These are phyloP conservation scores for Lutjanus erythropterus DNA, from an alignment of 2,113 vertebrate genomes.

Conservation along the genomic window DNA sequence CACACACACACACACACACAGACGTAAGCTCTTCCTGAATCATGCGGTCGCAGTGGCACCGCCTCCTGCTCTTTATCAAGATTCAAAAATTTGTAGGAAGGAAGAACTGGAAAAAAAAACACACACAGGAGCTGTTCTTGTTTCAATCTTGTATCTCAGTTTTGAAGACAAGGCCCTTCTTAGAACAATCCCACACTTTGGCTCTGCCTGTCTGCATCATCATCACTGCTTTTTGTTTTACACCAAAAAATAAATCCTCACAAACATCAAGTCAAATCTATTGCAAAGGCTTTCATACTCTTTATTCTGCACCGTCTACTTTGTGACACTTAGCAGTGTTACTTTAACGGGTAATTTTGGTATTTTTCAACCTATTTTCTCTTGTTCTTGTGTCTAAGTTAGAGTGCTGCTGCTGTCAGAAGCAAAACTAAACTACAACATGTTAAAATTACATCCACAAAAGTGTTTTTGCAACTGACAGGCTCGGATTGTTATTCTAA, in stretches of 20 bases:
- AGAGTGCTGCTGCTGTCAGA: too few species aligned
- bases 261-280: background rate
- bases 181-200: constrained; percentile 10
- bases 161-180: background rate
- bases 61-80: constrained; percentile 61
- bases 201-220: background rate
- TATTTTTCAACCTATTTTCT: too few species aligned
- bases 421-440: too few species aligned
- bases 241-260: too few species aligned
- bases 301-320: background rate
- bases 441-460: too few species aligned
- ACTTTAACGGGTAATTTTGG: too few species aligned
- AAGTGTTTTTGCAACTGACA: too few species aligned
- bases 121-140: constrained; percentile 11
- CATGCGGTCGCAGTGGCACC: constrained; percentile 22
- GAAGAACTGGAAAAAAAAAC: constrained; percentile 23
- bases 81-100: constrained; percentile 52
- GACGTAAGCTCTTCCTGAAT: constrained; percentile 69
- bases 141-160: background rate
- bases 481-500: too few species aligned
- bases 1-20: constrained; percentile 46
- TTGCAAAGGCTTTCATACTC: background rate
- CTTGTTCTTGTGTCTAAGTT: too few species aligned
- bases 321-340: too few species aligned
- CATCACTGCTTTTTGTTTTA: background rate